Evolutionary conservation across 2,888 invertebrate genomes (phyloP), one percentile per base, ranked within the genome.

Genomic region (Conus canariensis): DNA sequence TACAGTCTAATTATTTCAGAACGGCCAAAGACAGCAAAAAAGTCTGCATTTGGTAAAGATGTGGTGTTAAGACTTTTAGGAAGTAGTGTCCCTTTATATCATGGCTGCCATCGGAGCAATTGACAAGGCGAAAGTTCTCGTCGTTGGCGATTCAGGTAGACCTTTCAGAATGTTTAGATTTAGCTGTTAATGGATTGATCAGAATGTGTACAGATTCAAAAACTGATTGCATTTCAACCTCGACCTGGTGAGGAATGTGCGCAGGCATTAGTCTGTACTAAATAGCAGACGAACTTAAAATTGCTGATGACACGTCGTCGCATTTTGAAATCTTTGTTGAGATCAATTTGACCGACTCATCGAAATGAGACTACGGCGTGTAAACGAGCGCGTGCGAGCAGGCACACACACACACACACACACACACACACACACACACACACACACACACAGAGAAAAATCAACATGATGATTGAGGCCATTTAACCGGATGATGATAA

Each of bases 121-220:
- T 60, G 96, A 96, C 83, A 95, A 95, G 94, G 95, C 95, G 30
- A 94, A 95, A 92, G 94, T 96, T 59, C 93, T 95, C 58, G 95
- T 96, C 80, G 95, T 95, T 86, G 96, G 96, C 6, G 96, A 96
- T 93, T 95, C 95, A 90, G 96, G 96, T 95, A 91, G 14, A 1
- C 12, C 9, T 80, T 80, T 70, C 19, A 64, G 45, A 45, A 45
- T 45, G 3, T 45, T 45, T 45, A 45, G 45, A 64, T 74, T 74
- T 74, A 19, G 70, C 22, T 74, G 22, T 19, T 8, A 0, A 14
- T 64, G 60, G 16, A 64, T 16, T 16, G 12, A 14, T 10, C 60
- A 64, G 10, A 64, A 14, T 2, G 8, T 14, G 16, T 16, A 64
- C 12, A 64, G 60, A 64, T 14, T 14, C 12, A 64, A 5, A 64